Conservation (phyloP, 2,888 invertebrate species). For the Blastobasis adustella region DNA sequence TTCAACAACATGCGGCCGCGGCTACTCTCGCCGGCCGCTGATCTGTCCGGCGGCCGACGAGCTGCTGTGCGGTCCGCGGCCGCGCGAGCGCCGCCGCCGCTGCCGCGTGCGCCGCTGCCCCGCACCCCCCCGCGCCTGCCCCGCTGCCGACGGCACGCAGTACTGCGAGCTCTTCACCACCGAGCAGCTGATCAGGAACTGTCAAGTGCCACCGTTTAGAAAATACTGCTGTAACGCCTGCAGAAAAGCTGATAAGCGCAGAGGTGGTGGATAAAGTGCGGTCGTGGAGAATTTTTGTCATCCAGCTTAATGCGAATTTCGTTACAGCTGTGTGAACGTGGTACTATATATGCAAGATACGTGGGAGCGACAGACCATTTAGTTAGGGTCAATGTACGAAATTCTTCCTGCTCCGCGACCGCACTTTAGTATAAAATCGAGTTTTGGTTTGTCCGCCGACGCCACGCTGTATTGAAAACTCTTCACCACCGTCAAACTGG, state of each 20-base stretch:
- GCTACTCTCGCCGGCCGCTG: constrained; percentile 69
- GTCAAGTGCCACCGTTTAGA: constrained; percentile 72
- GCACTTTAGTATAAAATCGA: no score
- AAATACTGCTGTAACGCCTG: constrained; percentile 77
- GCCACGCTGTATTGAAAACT: neutral
- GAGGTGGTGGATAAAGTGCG: constrained; percentile 8
- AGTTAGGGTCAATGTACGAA: no score
- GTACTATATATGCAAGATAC: neutral
- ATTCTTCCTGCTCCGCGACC: no score
- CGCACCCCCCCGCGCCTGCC: constrained; percentile 26
- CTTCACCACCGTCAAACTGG: neutral
- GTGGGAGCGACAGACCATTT: neutral
- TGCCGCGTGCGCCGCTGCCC: constrained; percentile 62
- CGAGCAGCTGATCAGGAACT: constrained; percentile 66
- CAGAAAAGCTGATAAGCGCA: constrained; percentile 25
- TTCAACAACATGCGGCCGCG: constrained; percentile 76
- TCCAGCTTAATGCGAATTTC: no score
- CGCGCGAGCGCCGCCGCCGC: constrained; percentile 63
- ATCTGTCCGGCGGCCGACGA: constrained; percentile 69
- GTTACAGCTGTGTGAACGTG: neutral
- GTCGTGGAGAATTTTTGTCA: no score
- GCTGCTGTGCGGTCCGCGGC: constrained; percentile 68
- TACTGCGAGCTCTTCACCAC: constrained; percentile 61
- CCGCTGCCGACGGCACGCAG: constrained; percentile 50
- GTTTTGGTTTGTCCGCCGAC: neutral